These are phyloP conservation scores for Gallinago solitaria DNA, from an alignment of 2,797 vertebrate genomes.

Conservation along the genomic window DNA sequence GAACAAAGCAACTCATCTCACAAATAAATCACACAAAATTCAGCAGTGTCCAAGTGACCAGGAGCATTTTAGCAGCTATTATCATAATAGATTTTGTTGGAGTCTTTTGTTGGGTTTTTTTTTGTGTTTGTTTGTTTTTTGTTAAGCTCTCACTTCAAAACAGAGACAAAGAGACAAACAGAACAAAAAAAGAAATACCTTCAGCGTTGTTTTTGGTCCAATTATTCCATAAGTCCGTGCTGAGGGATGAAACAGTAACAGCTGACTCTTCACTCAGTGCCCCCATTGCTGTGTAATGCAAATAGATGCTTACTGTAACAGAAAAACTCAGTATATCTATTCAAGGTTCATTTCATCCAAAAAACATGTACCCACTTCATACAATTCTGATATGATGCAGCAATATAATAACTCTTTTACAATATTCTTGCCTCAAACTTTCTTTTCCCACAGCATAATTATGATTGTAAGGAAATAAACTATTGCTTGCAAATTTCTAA, in stretches of 20 bases:
- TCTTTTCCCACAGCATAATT: background rate
- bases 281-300: slow-evolving; percentile 69
- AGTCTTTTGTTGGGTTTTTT: background rate
- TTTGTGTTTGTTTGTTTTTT: too few species aligned
- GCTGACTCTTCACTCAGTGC: slow-evolving; percentile 63
- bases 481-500: background rate
- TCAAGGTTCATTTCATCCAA: background rate
- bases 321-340: slow-evolving; percentile 38
- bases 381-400: background rate
- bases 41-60: background rate
- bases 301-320: slow-evolving; percentile 66
- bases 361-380: background rate
- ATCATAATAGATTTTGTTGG: too few species aligned
- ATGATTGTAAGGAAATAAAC: background rate
- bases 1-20: background rate
- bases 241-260: background rate
- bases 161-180: background rate
- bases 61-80: background rate
- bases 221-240: slow-evolving; percentile 51
- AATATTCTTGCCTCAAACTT: background rate
- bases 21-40: background rate
- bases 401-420: background rate
- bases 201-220: slow-evolving; percentile 69
- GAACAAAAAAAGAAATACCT: slow-evolving; percentile 69
- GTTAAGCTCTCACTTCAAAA: background rate